Evolutionary conservation across 2,797 vertebrate species (phyloP).

Genomic region (Sebastes wilsoni): DNA sequence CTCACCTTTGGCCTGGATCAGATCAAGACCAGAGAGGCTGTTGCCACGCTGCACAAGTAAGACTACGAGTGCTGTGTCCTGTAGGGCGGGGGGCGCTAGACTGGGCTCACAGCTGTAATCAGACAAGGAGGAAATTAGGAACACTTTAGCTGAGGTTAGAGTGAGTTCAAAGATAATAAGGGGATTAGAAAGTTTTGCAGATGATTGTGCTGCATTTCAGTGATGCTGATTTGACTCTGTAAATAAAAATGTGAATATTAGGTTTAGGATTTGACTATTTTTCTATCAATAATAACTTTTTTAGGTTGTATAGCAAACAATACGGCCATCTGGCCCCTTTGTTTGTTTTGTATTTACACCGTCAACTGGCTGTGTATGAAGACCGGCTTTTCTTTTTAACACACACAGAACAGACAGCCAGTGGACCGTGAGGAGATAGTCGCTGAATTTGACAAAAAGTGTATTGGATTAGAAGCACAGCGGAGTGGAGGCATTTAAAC

Average conservation of each 20-base stretch:
- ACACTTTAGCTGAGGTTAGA: not conserved
- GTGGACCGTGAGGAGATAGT: too few relatives aligned
- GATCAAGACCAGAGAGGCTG: conserved; percentile 98
- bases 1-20: conserved; percentile 99
- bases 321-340: too few relatives aligned
- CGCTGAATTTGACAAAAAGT: too few relatives aligned
- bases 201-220: not conserved
- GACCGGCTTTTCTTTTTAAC: too few relatives aligned
- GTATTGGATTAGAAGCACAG: too few relatives aligned
- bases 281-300: too few relatives aligned
- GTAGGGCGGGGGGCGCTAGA: not conserved
- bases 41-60: conserved; percentile 98
- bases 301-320: too few relatives aligned
- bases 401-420: too few relatives aligned
- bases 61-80: conserved; percentile 38
- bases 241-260: not conserved
- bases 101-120: not conserved
- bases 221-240: not conserved
- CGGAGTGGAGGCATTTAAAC: too few relatives aligned
- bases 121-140: not conserved
- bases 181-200: not conserved
- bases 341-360: too few relatives aligned
- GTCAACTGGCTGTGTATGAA: too few relatives aligned
- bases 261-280: not conserved
- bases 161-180: not conserved